Conservation (phyloP, 2,113 vertebrate genomes). For the Mus pahari region DNA sequence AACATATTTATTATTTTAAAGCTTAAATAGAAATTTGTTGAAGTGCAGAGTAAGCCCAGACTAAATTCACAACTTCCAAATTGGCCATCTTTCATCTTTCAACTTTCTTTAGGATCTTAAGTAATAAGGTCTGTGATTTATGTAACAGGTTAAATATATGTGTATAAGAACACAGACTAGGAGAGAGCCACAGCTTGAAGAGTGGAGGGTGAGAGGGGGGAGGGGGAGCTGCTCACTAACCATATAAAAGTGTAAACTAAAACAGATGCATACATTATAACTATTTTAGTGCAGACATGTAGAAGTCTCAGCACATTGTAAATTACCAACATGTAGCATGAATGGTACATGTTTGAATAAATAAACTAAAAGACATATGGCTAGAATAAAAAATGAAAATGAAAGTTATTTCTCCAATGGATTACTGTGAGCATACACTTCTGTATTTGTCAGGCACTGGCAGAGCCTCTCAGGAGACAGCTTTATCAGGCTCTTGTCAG, state of each 20-base stretch:
- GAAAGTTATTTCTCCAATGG: neutral
- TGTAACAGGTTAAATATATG: neutral
- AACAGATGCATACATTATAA: neutral
- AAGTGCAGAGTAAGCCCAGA: neutral
- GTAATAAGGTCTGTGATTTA: neutral
- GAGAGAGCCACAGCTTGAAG: neutral
- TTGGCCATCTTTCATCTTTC: neutral
- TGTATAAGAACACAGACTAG: neutral
- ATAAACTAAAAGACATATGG: neutral
- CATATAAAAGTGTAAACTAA: neutral
- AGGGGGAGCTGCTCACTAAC: neutral
- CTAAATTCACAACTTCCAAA: conserved; percentile 6
- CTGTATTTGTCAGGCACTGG: no score
- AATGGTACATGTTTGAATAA: neutral
- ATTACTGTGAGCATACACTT: no score
- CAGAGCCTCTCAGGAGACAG: no score
- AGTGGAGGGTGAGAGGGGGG: fast-evolving
- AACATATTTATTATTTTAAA: neutral
- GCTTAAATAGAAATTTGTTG: conserved; percentile 9
- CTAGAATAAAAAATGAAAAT: neutral
- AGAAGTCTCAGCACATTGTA: neutral
- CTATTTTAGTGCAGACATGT: neutral
- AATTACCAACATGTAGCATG: neutral
- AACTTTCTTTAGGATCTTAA: conserved; percentile 19
- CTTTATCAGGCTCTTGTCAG: no score